Evolutionary conservation across 2,888 invertebrate genomes (phyloP).

Genomic region (Lepidochrysops patricia): DNA sequence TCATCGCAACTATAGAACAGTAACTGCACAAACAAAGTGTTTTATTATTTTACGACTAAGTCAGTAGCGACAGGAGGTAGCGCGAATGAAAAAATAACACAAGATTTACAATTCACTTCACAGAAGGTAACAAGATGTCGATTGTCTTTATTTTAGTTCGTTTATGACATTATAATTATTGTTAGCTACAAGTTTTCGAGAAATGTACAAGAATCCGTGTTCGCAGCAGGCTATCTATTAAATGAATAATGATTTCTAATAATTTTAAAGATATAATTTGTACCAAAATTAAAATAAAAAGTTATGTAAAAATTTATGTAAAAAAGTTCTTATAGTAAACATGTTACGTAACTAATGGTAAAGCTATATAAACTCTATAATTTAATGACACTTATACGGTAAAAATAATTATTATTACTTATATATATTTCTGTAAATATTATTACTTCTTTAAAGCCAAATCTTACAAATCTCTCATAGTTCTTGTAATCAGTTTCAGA

Average conservation of each 20-base stretch:
- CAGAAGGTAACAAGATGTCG: slow-evolving; percentile 16
- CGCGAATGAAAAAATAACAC: slow-evolving; percentile 3
- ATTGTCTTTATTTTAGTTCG: not conserved
- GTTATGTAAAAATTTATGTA: not conserved
- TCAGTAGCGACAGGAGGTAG: slow-evolving; percentile 64
- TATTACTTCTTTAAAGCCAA: too few relatives aligned
- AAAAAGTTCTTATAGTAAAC: too few relatives aligned
- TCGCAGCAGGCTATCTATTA: too few relatives aligned
- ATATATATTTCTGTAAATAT: too few relatives aligned
- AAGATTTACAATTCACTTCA: slow-evolving; percentile 7
- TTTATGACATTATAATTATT: not conserved
- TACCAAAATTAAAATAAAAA: not conserved
- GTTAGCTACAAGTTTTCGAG: not conserved
- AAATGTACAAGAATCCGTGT: not conserved
- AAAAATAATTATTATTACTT: too few relatives aligned
- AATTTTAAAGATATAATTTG: too few relatives aligned
- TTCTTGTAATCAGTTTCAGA: too few relatives aligned
- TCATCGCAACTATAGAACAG: slow-evolving; percentile 47
- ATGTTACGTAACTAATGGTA: too few relatives aligned
- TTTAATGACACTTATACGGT: too few relatives aligned
- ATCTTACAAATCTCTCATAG: too few relatives aligned
- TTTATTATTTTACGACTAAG: slow-evolving; percentile 66
- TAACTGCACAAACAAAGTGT: slow-evolving; percentile 54
- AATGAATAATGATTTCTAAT: too few relatives aligned
- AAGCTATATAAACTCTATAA: too few relatives aligned